phyloP scores from a whole-genome alignment of 1,140 invertebrate species.

The Hylaeus volcanicus region DNA sequence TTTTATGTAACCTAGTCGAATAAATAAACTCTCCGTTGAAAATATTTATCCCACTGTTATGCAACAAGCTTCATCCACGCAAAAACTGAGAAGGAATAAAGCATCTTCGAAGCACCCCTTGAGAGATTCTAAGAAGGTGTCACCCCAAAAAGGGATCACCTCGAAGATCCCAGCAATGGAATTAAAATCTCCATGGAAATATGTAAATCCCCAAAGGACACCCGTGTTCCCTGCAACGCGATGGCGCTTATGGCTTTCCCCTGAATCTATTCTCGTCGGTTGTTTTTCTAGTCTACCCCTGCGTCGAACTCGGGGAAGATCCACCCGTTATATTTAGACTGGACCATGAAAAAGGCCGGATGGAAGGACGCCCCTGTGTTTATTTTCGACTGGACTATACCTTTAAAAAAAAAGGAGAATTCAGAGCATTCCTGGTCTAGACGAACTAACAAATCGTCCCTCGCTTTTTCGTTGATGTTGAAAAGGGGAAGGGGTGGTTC shows the following conservation, averaged over 20 bases:
- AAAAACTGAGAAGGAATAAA: too few species aligned
- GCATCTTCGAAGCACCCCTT: too few species aligned
- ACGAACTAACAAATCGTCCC: slow-evolving; percentile 15
- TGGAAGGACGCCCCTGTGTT: slow-evolving; percentile 34
- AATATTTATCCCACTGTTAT: too few species aligned
- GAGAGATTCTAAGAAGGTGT: too few species aligned
- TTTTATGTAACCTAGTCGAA: too few species aligned
- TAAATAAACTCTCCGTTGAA: too few species aligned
- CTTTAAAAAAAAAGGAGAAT: slow-evolving; percentile 13
- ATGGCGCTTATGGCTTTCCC: slow-evolving; percentile 23
- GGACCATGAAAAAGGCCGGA: slow-evolving; percentile 47
- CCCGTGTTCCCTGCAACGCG: not conserved
- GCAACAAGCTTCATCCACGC: too few species aligned
- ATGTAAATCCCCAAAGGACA: slow-evolving; percentile 22
- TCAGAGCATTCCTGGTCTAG: not conserved
- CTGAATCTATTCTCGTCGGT: slow-evolving; percentile 44
- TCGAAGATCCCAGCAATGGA: not conserved
- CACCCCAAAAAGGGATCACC: not conserved
- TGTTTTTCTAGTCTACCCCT: slow-evolving; percentile 52
- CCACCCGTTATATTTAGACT: slow-evolving; percentile 44
- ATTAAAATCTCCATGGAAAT: slow-evolving; percentile 32
- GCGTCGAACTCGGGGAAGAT: not conserved
- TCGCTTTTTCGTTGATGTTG: not conserved
- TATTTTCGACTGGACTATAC: slow-evolving; percentile 42
- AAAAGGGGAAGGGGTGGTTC: not conserved